These are phyloP conservation scores for Bubo blakistoni DNA, from an alignment of 2,113 vertebrate species.

Conservation along the genomic window DNA sequence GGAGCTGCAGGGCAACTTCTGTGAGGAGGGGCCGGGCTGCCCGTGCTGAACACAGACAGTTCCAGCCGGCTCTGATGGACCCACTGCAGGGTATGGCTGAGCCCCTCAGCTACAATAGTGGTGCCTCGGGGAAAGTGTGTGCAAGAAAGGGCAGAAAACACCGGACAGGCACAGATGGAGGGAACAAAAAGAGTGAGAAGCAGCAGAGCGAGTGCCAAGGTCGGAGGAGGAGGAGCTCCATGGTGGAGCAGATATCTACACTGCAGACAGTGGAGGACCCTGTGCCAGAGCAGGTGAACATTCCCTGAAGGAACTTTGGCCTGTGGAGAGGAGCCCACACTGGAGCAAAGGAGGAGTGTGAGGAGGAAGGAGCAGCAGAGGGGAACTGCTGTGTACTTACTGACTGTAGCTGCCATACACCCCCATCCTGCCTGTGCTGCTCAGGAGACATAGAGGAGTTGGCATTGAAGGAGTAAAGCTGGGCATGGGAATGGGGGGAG, in stretches of 20 bases:
- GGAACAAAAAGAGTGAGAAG: not conserved
- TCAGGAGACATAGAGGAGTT: accelerated
- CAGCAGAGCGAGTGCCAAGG: not conserved
- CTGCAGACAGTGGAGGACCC: not conserved
- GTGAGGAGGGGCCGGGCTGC: not conserved
- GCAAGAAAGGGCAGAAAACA: not conserved
- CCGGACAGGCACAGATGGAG: not conserved
- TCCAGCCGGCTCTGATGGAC: not conserved
- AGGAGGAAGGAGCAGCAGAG: not conserved
- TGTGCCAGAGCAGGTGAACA: no score
- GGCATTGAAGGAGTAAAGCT: not conserved
- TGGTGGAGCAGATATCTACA: not conserved
- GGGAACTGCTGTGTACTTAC: no score
- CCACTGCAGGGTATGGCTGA: no score
- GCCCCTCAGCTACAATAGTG: not conserved
- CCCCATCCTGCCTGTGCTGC: no score
- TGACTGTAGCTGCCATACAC: not conserved
- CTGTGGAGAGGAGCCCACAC: not conserved
- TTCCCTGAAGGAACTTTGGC: not conserved
- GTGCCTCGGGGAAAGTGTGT: accelerated
- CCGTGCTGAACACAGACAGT: accelerated
- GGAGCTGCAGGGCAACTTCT: no score
- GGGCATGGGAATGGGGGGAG: not conserved
- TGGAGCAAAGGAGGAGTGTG: not conserved
- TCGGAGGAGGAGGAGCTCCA: not conserved